Base-by-base conservation (phyloP, 2,888 invertebrate genomes). In the Horisme vitalbata region DNA sequence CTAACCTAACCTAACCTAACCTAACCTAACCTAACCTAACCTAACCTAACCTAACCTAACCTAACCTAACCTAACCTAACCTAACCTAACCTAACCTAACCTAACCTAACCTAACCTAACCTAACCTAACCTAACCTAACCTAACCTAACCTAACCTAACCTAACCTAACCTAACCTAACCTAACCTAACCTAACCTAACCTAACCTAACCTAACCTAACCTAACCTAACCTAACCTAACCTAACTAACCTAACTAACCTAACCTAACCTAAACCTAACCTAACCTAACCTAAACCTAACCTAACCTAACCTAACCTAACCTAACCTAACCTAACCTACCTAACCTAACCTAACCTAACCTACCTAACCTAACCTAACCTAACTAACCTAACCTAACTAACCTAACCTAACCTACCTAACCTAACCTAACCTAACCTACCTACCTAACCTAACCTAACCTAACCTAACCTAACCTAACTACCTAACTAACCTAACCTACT, bases 391-490 rank as follows among this genome's bases (percentile, higher is more conserved):
- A 11, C 13, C 6, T 41, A 43, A 52, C 44, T n/a, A n/a, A n/a
- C n/a, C n/a, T n/a, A n/a, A n/a, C n/a, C n/a, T n/a, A n/a, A n/a
- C 48, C 51, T 48, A 51, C 41, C 45, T 45, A 41, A 52, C 52
- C 48, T 44, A 52, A 52, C 55, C 51, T 55, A 55, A 51, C 51
- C 51, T 52, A 55, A 51, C 49, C 15, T 15, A 15, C 15, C 5
- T 4, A 15, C 15, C 50, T 50, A 55, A 49, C 55, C 48, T 52
- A 52, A 52, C 51, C 48, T 49, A 54, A 49, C 45, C 48, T 46
- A 48, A 47, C 49, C 49, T 47, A 52, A 52, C 55, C 55, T 52
- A 57, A 57, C 53, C 56, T 52, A 54, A 54, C 57, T 54, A n/a
- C n/a, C 52, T 52, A 54, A 52, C 53, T 52, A 48, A 54, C 48